Conservation (phyloP, 2,888 invertebrate genomes). For the Eurytoma californica region DNA sequence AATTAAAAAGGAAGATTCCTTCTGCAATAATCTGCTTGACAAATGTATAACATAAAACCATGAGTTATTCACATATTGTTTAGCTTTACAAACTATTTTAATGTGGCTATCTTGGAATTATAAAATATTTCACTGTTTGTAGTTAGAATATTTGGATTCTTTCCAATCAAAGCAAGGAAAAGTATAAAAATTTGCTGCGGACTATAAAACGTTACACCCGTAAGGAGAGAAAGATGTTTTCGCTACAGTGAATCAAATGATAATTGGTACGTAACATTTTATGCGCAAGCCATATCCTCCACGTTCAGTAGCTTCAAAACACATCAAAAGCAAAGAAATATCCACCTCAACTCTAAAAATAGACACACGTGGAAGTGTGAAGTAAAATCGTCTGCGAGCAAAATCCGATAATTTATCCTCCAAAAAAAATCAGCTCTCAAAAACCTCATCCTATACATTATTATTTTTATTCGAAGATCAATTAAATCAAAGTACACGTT, state of each 20-base stretch:
- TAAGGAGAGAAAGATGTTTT: not conserved
- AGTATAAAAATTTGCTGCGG: not conserved
- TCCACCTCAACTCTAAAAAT: no score
- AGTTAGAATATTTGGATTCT: slow-evolving; percentile 7
- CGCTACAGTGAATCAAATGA: slow-evolving; percentile 7
- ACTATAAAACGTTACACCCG: slow-evolving; percentile 4
- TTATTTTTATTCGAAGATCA: no score
- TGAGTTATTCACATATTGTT: slow-evolving; percentile 3
- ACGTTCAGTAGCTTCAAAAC: not conserved
- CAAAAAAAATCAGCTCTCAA: no score
- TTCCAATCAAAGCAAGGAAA: slow-evolving; percentile 3
- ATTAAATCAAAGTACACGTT: no score
- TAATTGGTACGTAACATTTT: not conserved
- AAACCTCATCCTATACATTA: no score
- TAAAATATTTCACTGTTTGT: slow-evolving; percentile 23
- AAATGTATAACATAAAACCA: not conserved
- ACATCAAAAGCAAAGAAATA: no score
- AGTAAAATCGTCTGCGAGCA: no score
- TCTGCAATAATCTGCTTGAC: not conserved
- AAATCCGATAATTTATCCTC: no score
- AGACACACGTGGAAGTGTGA: no score
- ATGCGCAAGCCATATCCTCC: not conserved
- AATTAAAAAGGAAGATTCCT: not conserved
- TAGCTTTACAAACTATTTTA: slow-evolving; percentile 28
- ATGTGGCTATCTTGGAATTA: not conserved